Evolutionary conservation across 2,797 vertebrate species (phyloP).

Genomic region (Acanthiza pusilla): DNA sequence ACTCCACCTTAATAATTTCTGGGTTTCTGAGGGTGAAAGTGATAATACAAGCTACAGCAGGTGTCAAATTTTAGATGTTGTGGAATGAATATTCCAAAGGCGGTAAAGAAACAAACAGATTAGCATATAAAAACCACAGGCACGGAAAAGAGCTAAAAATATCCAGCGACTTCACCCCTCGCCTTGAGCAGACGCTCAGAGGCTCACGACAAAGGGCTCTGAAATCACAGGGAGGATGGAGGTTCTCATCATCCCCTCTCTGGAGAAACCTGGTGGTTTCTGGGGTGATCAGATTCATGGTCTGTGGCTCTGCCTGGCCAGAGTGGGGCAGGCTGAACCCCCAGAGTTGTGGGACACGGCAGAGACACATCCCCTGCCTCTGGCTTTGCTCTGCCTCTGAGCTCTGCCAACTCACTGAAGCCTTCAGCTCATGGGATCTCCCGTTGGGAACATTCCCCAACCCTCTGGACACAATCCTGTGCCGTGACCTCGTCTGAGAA

Average conservation of each 20-base stretch:
- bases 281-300: background rate
- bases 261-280: background rate
- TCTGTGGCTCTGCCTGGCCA: background rate
- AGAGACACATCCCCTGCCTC: fast-evolving
- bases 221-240: background rate
- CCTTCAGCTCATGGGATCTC: background rate
- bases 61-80: slow-evolving; percentile 37
- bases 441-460: background rate
- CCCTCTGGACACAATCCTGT: background rate
- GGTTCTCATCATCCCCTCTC: background rate
- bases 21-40: slow-evolving; percentile 51
- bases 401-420: background rate
- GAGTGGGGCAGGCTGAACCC: fast-evolving
- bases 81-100: slow-evolving; percentile 1
- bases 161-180: background rate
- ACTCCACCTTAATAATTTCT: slow-evolving; percentile 52
- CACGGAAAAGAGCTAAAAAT: slow-evolving; percentile 7
- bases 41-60: slow-evolving; percentile 32
- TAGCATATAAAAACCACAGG: slow-evolving; percentile 45
- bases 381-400: background rate
- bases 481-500: background rate
- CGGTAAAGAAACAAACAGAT: slow-evolving; percentile 31
- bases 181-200: background rate
- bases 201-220: background rate
- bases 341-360: background rate